These are phyloP conservation scores for Neoascia interrupta DNA, from an alignment of 2,888 invertebrate species.

Conservation along the genomic window DNA sequence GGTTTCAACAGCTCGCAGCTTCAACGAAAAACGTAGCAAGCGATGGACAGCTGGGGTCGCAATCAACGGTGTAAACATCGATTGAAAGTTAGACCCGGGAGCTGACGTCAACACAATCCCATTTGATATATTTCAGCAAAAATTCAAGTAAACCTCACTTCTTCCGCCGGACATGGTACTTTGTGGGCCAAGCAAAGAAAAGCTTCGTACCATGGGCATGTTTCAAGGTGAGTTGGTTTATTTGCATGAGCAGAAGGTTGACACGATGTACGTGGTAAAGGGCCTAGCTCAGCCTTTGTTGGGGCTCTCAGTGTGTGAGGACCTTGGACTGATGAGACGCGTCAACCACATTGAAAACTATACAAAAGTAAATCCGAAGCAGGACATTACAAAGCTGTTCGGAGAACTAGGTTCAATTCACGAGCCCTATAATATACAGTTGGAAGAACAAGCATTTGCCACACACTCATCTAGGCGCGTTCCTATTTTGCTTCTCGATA, in stretches of 20 bases:
- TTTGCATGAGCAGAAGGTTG: constrained; percentile 2
- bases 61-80: constrained; percentile 3
- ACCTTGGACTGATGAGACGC: constrained; percentile 12
- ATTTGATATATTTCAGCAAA: constrained; percentile 11
- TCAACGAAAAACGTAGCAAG: constrained; percentile 12
- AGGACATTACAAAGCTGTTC: constrained; percentile 1
- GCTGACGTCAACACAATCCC: constrained; percentile 17
- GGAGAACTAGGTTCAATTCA: background rate
- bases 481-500: constrained; percentile 2
- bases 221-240: constrained; percentile 22
- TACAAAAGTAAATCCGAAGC: background rate
- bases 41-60: constrained; percentile 7
- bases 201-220: constrained; percentile 1
- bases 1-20: no score
- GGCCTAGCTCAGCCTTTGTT: constrained; percentile 3
- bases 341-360: background rate
- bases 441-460: constrained; percentile 3
- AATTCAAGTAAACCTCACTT: constrained; percentile 9
- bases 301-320: background rate
- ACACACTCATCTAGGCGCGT: background rate
- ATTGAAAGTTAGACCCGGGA: constrained; percentile 4
- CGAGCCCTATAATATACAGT: background rate
- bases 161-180: constrained; percentile 5
- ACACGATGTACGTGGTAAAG: constrained; percentile 17
- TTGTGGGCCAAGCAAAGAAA: constrained; percentile 13